These are phyloP conservation scores for Porites cylindrica DNA, from an alignment of 92 coral and sea anemone species.

Conservation along the genomic window DNA sequence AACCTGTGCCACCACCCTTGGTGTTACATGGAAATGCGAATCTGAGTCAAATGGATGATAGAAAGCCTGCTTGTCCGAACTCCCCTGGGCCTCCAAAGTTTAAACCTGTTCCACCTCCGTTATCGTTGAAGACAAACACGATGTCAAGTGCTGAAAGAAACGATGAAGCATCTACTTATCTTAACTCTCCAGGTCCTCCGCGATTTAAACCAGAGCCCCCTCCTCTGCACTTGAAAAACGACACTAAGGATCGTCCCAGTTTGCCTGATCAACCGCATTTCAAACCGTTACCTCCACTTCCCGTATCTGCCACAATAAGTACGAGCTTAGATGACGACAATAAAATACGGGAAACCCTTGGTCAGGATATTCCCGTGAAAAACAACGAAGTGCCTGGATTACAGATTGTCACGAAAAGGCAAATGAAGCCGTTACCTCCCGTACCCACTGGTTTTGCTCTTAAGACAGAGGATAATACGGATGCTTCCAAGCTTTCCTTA, in stretches of 20 bases:
- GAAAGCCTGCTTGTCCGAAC: not conserved
- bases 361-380: not conserved
- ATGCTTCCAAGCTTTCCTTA: not conserved
- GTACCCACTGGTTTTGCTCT: constrained; percentile 18
- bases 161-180: not conserved
- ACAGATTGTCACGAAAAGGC: constrained; percentile 1
- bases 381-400: not conserved
- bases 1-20: constrained; percentile 47
- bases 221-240: not conserved
- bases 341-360: not conserved
- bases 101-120: constrained; percentile 42
- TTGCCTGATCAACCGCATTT: not conserved
- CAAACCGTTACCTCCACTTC: constrained; percentile 20
- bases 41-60: not conserved
- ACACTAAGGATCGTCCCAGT: constrained; percentile 10
- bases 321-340: not conserved
- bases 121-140: not conserved
- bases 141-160: not conserved
- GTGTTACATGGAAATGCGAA: not conserved
- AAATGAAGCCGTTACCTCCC: constrained; percentile 36
- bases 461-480: not conserved
- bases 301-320: not conserved
- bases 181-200: constrained; percentile 40
- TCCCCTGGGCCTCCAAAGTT: constrained; percentile 47
- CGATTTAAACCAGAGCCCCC: constrained; percentile 45